Evolutionary conservation across 2,113 vertebrate genomes (phyloP), one percentile per base, ranked within the genome.

Genomic region (Seriola aureovittata): DNA sequence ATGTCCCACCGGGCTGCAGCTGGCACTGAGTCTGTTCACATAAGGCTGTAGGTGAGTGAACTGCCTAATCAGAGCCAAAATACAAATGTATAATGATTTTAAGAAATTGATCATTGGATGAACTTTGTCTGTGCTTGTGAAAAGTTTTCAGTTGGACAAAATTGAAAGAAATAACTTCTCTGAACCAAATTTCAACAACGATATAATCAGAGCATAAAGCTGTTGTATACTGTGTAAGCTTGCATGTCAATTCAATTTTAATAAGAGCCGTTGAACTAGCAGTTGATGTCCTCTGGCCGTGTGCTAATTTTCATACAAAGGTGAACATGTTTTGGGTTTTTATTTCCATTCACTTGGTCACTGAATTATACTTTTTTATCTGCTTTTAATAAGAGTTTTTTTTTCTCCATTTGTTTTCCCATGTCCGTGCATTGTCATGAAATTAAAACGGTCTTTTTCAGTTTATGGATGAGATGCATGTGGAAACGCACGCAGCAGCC

Each of bases 351-450:
- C 23, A 19, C 10, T 55, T 50, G 7, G 12, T 71, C 42, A n/a
- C 3, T 46, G 16, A 60, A 54, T 74, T 44, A 9, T 40, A 23
- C 2, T 25, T 72, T 5, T 80, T 55, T 48, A 36, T 85, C 36
- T 80, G 52, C 29, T 81, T 79, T 60, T 58, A 52, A 62, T 25
- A 81, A 79, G 81, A 78, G 81, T 80, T 46, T 46, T 57, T 34
- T 59, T 9, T 32, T 54, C 11, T 34, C 3, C 5, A 17, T 57
- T 77, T 79, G 36, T 63, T 50, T 50, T 57, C 50, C 29, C 36
- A 11, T 83, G n/a, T 62, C 46, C 0, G 4, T 36, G 46, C 14
- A 32, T 66, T 29, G 13, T 76, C 13, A 17, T 57, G 16, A 63
- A 79, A 74, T 3, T 3, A 25, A 50, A 75, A 29, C 7, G 2